These are phyloP conservation scores for Bradypodion pumilum DNA, from an alignment of 2,797 vertebrate species.

Conservation along the genomic window DNA sequence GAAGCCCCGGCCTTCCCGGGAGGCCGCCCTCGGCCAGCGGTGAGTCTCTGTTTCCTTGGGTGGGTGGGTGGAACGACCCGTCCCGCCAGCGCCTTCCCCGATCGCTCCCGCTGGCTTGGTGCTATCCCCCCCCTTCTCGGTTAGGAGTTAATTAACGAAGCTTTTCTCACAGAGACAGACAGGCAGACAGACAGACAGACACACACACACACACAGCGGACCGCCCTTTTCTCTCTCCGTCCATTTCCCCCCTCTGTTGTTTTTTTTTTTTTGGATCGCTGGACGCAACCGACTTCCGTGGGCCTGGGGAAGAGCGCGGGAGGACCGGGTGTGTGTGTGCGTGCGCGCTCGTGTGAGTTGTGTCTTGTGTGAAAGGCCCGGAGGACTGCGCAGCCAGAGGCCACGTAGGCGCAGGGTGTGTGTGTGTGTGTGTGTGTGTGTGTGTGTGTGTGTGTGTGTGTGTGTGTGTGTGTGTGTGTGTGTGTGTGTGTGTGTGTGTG, in stretches of 20 bases:
- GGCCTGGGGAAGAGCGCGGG: not conserved
- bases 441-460: too few relatives aligned
- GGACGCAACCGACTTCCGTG: conserved; percentile 23
- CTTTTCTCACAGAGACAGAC: too few relatives aligned
- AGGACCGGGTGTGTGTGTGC: too few relatives aligned
- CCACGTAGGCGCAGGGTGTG: too few relatives aligned
- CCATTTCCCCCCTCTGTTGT: not conserved
- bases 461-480: too few relatives aligned
- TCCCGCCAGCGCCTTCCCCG: not conserved
- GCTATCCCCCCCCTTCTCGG: not conserved
- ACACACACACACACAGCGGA: too few relatives aligned
- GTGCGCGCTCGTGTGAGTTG: too few relatives aligned
- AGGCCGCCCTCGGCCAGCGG: not conserved
- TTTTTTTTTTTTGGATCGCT: not conserved
- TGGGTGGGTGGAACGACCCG: not conserved
- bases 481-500: too few relatives aligned
- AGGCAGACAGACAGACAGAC: too few relatives aligned
- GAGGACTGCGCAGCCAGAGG: not conserved
- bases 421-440: too few relatives aligned
- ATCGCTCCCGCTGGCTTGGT: not conserved
- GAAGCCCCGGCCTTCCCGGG: not conserved
- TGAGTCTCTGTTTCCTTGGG: conserved; percentile 11
- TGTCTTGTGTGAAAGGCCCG: too few relatives aligned
- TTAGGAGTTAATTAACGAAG: not conserved
- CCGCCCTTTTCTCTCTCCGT: not conserved